These are phyloP conservation scores for Verasper variegatus DNA, from an alignment of 2,113 vertebrate species.

Conservation along the genomic window DNA sequence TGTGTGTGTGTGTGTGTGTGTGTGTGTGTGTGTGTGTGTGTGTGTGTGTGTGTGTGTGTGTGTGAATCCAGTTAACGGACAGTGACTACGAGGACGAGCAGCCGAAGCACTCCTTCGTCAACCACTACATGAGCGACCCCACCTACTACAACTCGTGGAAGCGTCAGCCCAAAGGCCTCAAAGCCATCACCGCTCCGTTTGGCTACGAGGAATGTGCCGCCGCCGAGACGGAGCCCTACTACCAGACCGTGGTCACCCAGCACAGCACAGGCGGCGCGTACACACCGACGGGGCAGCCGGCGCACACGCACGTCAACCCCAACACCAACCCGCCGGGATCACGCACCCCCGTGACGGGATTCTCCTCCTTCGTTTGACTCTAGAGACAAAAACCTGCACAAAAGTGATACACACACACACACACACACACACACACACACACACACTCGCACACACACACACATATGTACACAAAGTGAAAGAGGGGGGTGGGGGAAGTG, in stretches of 20 bases:
- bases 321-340: conserved; percentile 83
- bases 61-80: conserved; percentile 85
- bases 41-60: conserved; percentile 13
- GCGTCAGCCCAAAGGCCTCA: conserved; percentile 89
- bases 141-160: conserved; percentile 98
- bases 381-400: conserved; percentile 52
- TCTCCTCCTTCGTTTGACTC: conserved; percentile 96
- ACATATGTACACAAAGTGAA: conserved; percentile 24
- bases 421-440: background rate
- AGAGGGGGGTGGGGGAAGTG: background rate
- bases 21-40: conserved; percentile 12
- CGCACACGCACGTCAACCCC: conserved; percentile 75
- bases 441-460: no score
- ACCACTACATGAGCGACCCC: conserved; percentile 98
- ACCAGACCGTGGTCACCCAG: conserved; percentile 94
- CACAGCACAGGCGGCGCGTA: conserved; percentile 95
- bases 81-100: conserved; percentile 93
- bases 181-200: conserved; percentile 78
- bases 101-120: conserved; percentile 97
- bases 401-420: conserved; percentile 36
- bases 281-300: conserved; percentile 88
- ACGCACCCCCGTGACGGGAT: conserved; percentile 94
- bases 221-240: conserved; percentile 84
- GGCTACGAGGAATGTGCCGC: conserved; percentile 89
- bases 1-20: background rate